phyloP scores from a whole-genome alignment of 2,888 invertebrate species.

The Archips xylosteana region DNA sequence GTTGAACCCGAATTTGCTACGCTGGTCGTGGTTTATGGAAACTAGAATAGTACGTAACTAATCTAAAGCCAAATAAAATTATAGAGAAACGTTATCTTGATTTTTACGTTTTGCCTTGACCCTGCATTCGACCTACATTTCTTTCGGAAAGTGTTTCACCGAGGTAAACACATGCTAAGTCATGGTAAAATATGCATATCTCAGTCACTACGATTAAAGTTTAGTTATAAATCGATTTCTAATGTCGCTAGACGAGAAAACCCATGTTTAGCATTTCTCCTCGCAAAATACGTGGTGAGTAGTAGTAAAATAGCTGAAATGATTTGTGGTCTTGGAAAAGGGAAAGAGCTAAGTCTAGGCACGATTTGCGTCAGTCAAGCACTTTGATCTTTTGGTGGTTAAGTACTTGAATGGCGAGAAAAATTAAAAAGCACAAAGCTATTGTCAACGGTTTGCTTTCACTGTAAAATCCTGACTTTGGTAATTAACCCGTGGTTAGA shows the following conservation, averaged over 20 bases:
- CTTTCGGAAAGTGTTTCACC: constrained; percentile 27
- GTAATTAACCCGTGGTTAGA: constrained; percentile 13
- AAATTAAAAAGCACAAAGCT: constrained; percentile 35
- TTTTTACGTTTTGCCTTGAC: constrained; percentile 29
- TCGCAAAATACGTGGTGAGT: constrained; percentile 36
- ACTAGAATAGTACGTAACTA: constrained; percentile 7
- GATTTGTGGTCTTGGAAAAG: constrained; percentile 40
- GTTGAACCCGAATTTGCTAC: not conserved
- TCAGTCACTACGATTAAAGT: constrained; percentile 15
- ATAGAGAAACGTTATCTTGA: constrained; percentile 11
- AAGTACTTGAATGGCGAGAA: constrained; percentile 24
- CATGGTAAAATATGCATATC: constrained; percentile 34
- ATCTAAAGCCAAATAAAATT: constrained; percentile 8
- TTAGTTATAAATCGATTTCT: constrained; percentile 41
- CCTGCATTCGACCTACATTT: constrained; percentile 33
- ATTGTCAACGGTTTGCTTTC: constrained; percentile 30
- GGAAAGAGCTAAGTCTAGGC: constrained; percentile 33
- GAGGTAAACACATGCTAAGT: constrained; percentile 19
- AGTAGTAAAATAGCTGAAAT: constrained; percentile 23
- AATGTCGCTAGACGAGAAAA: constrained; percentile 37
- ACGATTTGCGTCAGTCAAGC: constrained; percentile 25
- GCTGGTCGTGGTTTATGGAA: constrained; percentile 1
- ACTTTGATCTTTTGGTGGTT: constrained; percentile 31
- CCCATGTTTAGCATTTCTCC: constrained; percentile 37
- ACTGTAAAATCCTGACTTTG: constrained; percentile 7